Percentiles rank a stretch among this genome's conserved stretches.
These are phyloP conservation scores for Caenorhabditis remanei DNA, from an alignment of 1,140 invertebrate species.

Conservation along the genomic window DNA sequence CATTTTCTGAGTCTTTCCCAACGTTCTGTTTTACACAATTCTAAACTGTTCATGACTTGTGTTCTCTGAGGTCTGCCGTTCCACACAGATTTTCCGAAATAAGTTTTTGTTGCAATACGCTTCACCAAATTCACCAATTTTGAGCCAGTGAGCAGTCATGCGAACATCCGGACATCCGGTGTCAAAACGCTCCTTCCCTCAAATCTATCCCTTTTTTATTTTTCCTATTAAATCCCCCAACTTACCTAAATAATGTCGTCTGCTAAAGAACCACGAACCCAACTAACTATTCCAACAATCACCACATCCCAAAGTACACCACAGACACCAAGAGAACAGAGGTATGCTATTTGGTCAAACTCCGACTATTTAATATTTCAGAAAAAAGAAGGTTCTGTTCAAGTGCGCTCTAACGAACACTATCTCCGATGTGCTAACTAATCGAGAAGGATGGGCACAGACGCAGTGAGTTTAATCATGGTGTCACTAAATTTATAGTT, in stretches of 20 bases:
- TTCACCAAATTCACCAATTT: no score
- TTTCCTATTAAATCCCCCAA: no score
- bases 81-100: no score
- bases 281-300: background rate
- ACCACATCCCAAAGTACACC: conserved; percentile 2
- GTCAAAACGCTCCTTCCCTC: no score
- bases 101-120: no score
- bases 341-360: background rate
- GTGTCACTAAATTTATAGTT: background rate
- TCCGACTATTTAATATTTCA: background rate
- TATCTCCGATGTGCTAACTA: conserved; percentile 62
- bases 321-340: conserved; percentile 13
- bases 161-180: no score
- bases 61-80: no score
- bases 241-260: background rate
- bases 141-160: no score
- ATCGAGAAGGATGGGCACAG: conserved; percentile 61
- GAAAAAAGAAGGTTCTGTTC: conserved; percentile 57
- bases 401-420: conserved; percentile 66
- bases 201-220: no score
- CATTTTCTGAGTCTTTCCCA: no score
- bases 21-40: no score
- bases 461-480: conserved; percentile 41
- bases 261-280: background rate
- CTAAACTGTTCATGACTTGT: no score